Base-by-base conservation (phyloP, 2,797 vertebrate genomes). In the Sebastes baramenuke region DNA sequence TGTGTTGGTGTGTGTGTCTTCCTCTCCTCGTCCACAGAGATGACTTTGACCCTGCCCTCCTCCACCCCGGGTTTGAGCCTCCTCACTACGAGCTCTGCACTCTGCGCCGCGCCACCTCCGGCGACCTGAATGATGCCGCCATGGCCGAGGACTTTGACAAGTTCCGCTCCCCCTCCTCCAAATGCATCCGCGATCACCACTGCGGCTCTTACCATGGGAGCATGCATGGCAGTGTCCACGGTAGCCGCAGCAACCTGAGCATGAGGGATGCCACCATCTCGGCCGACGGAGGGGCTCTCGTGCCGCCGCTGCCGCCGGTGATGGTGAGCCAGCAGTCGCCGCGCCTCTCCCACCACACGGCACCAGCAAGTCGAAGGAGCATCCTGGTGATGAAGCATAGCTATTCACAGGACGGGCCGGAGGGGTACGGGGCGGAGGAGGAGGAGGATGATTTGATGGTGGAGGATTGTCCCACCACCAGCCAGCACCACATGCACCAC, bases 61-160 rank as follows among this genome's bases (percentile, higher is more conserved):
- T 99, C 83, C 98, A 98, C 68, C 97, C 98, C 84, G 96, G 97
- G 24, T 97, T 98, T 61, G 98, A 99, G 71, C 98, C 98, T 75
- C 98, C 98, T 9, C 97, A 98, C 86, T 99, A 99, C n/a, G 98
- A 99, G 86, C 94, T 99, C 89, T 99, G 98, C 83, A 96, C 98
- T 20, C 95, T 99, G 64, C 96, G 97, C 79, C 96, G 96, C 14
- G 84, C 95, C 16, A 83, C 92, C 0, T 95, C 95, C 1, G 87
- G 88, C 24, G 95, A 97, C 66, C 81, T 97, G 66, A 94, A 94
- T 3, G 97, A 98, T 67, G 93, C 95, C 1, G 95, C 96, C 10
- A 86, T 97, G 92, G 94, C 96, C 1, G 97, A 98, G 36, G 98
- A 99, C 92, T 97, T 96, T 54, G 97, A 98, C 71, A 96, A 97